A percentile compares a stretch with the other conserved stretches of the same genome.
Evolutionary conservation across 2,113 vertebrate species (phyloP).

Genomic region (Amazona guildingii): DNA sequence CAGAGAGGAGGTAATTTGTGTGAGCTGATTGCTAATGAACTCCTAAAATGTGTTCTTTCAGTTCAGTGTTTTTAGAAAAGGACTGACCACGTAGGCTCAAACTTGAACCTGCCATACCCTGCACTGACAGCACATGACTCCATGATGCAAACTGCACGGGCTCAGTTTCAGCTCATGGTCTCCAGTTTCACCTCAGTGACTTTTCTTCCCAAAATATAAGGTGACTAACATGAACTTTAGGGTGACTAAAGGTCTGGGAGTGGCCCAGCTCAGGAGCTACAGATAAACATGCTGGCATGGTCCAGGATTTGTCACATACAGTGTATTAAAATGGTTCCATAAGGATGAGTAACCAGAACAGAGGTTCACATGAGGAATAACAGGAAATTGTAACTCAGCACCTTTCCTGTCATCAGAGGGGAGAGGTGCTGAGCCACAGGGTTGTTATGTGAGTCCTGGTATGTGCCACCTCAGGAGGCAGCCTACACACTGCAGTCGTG

Average conservation of each 20-base stretch:
- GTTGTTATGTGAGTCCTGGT: neutral
- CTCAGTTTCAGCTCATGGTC: neutral
- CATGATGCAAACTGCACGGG: neutral
- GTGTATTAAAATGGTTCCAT: neutral
- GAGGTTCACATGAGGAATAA: neutral
- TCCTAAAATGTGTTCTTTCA: neutral
- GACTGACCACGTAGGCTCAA: neutral
- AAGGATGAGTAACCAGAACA: constrained; percentile 5
- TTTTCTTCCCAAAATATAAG: neutral
- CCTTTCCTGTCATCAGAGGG: neutral
- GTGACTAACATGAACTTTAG: neutral
- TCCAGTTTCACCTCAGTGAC: neutral
- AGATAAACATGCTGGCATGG: neutral
- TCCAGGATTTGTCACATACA: neutral
- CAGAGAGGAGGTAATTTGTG: neutral
- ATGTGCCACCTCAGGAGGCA: neutral
- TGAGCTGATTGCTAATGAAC: neutral
- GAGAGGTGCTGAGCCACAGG: neutral
- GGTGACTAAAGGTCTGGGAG: neutral
- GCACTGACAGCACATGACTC: neutral
- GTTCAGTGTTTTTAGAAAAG: neutral
- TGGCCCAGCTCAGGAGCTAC: neutral
- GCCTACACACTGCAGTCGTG: neutral
- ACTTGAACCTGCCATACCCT: neutral
- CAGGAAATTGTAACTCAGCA: constrained; percentile 8